phyloP scores from a whole-genome alignment of 2,113 vertebrate genomes.

The Kryptolebias marmoratus region DNA sequence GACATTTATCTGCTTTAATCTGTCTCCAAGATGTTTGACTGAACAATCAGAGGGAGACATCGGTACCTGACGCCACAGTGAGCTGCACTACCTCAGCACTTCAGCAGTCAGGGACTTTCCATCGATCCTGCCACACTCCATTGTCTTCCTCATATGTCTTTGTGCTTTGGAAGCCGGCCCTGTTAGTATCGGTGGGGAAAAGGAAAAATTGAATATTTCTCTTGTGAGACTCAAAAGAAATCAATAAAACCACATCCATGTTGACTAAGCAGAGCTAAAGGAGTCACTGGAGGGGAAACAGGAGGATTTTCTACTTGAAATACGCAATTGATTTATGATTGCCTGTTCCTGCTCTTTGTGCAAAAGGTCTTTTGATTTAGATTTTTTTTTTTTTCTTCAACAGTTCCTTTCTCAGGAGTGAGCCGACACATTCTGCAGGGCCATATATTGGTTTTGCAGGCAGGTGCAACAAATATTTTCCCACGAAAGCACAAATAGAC shows the following conservation, averaged over 20 bases:
- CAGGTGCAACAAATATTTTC: constrained; percentile 28
- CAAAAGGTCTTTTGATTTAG: background rate
- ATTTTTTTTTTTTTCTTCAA: constrained; percentile 12
- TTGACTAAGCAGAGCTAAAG: constrained; percentile 27
- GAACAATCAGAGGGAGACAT: constrained; percentile 43
- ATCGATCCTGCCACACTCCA: constrained; percentile 52
- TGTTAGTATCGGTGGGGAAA: constrained; percentile 18
- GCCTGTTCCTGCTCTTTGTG: constrained; percentile 17
- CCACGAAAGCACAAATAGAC: background rate
- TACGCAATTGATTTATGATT: constrained; percentile 49
- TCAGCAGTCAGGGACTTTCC: constrained; percentile 26
- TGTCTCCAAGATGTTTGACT: constrained; percentile 32
- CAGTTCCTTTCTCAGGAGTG: constrained; percentile 29
- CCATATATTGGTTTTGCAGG: constrained; percentile 36
- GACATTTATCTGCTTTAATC: constrained; percentile 54
- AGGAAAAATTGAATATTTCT: constrained; percentile 47
- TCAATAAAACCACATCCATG: constrained; percentile 28
- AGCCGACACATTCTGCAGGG: constrained; percentile 20
- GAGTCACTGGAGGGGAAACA: constrained; percentile 23
- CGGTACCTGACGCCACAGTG: constrained; percentile 30
- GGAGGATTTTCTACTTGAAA: constrained; percentile 36
- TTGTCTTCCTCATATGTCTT: constrained; percentile 45
- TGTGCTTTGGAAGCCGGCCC: constrained; percentile 14
- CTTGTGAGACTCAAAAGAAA: constrained; percentile 29
- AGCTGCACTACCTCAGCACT: constrained; percentile 59